Conservation (phyloP, 1,140 invertebrate genomes). For the Cheumatopsyche charites region DNA sequence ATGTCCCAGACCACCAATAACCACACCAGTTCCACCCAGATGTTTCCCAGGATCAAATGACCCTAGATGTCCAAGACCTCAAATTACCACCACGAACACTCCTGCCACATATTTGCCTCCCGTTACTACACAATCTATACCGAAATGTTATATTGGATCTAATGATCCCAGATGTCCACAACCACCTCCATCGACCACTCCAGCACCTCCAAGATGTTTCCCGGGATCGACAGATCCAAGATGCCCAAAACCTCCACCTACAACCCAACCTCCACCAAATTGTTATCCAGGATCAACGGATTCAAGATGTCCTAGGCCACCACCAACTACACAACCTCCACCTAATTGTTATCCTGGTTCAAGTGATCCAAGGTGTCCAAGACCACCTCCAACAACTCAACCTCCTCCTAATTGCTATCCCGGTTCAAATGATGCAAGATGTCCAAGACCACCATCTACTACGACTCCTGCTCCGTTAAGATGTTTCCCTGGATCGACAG, state of each 20-base stretch:
- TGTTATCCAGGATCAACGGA: conserved; percentile 55
- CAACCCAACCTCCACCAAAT: conserved; percentile 47
- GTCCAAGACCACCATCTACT: conserved; percentile 35
- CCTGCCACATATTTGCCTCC: conserved; percentile 51
- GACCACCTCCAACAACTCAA: conserved; percentile 39
- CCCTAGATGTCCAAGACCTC: conserved; percentile 49
- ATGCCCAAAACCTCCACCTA: conserved; percentile 41
- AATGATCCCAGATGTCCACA: conserved; percentile 53
- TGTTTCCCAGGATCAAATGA: conserved; percentile 53
- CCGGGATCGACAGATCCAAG: conserved; percentile 23
- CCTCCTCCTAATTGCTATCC: conserved; percentile 46
- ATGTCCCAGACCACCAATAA: conserved; percentile 47
- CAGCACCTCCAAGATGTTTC: conserved; percentile 39
- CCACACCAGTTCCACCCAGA: conserved; percentile 39
- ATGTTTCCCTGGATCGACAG: conserved; percentile 52
- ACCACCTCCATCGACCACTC: conserved; percentile 48
- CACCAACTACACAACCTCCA: conserved; percentile 42
- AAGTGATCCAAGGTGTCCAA: conserved; percentile 52
- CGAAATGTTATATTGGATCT: conserved; percentile 52
- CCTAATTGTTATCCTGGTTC: conserved; percentile 51
- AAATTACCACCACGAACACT: conserved; percentile 30
- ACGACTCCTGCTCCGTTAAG: conserved; percentile 27
- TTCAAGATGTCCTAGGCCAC: conserved; percentile 49
- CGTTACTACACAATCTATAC: conserved; percentile 47
- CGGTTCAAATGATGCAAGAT: conserved; percentile 50